Evolutionary conservation across 2,797 vertebrate genomes (phyloP), one percentile per base, ranked within the genome.

Genomic region (Pitangus sulphuratus): DNA sequence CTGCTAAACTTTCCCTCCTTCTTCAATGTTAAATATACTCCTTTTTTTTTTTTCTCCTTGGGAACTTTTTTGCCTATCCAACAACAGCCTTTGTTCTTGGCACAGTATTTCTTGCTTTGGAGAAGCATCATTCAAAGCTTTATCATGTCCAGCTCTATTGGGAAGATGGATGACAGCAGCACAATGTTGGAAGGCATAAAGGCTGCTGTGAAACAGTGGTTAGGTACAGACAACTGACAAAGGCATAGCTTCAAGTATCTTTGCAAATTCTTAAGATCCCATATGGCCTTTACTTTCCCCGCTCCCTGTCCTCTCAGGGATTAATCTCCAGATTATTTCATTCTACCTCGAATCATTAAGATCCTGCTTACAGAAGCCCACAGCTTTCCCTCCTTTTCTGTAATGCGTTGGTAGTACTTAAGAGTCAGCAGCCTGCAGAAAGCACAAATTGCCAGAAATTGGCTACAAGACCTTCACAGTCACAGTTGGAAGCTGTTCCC

Each of bases 61-160:
- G 33, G 26, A 37, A 60, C 19, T 71, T 74, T 48, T 40, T 39
- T 48, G 26, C 42, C 42, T 91, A 71, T 50, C 31, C 42, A 91
- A 57, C 48, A 56, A 56, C 30, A 65, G 65, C 21, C 26, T 64
- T 39, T 61, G 24, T 21, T 88, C 79, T 56, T 88, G 53, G 65
- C 30, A 90, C 15, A 64, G 17, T 78, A 77, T 21, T 78, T 71
- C 45, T 50, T 69, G 20, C 47, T 84, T 72, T 58, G 65, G 42
- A 95, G 50, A 81, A 81, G 17, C 33, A 65, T 37, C 17, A 53
- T 75, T 71, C 72, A 90, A 93, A 90, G 76, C 50, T 93, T 89
- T 65, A 48, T 77, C 82, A 35, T 0, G 21, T n/a, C 56, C 30
- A 74, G 60, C 19, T 68, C 47, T 78, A 1, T 21, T 44, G 72